Conservation (phyloP, 1,140 invertebrate genomes). For the Papilio dardanus region DNA sequence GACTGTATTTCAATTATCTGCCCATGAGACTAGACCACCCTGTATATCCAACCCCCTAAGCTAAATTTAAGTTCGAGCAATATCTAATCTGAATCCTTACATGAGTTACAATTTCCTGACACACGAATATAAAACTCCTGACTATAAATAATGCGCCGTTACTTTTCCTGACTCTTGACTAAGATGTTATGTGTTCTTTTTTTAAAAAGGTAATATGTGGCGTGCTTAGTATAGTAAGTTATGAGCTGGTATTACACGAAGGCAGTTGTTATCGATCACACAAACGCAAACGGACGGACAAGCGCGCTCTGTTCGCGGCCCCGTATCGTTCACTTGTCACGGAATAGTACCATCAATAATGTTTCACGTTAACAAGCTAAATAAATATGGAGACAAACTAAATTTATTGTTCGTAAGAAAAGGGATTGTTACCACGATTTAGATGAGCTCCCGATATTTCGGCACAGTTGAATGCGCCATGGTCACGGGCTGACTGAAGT, state of each 20-base stretch:
- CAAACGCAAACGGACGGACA: conserved; percentile 53
- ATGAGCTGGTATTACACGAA: conserved; percentile 28
- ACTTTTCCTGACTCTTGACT: not conserved
- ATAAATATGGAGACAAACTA: conserved; percentile 50
- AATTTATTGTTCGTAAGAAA: no score
- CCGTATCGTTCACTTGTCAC: conserved; percentile 65
- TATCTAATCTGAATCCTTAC: no score
- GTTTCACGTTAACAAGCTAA: conserved; percentile 48
- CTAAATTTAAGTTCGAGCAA: no score
- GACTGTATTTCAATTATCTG: no score
- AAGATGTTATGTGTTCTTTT: not conserved
- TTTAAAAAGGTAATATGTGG: not conserved
- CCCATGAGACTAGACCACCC: not conserved
- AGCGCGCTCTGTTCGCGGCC: conserved; percentile 52
- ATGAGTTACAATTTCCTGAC: not conserved
- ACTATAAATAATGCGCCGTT: not conserved
- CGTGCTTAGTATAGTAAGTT: not conserved
- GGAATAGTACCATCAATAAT: conserved; percentile 78
- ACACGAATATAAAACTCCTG: not conserved
- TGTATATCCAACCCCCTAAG: not conserved
- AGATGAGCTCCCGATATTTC: no score
- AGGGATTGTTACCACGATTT: no score
- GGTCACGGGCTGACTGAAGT: no score
- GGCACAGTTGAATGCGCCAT: no score
- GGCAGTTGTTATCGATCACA: conserved; percentile 61